Conservation (phyloP, 2,797 vertebrate genomes). For the Clarias platycephalus region DNA sequence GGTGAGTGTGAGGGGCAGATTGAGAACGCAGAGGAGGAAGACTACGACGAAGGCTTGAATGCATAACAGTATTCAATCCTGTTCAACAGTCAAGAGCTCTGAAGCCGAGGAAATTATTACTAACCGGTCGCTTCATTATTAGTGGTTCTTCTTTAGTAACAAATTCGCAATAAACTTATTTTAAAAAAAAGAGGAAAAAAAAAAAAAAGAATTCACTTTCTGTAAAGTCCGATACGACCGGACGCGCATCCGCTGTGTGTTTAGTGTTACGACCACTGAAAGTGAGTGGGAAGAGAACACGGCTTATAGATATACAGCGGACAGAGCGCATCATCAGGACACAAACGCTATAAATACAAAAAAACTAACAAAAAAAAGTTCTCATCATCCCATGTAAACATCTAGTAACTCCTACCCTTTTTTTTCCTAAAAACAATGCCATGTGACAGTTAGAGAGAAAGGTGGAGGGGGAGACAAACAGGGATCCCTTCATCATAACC, state of each 20-base stretch:
- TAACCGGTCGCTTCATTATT: conserved; percentile 2
- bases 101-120: conserved; percentile 38
- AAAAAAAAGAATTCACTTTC: not conserved
- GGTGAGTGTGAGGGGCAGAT: not conserved
- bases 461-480: conserved; percentile 32
- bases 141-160: conserved; percentile 11
- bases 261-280: not conserved
- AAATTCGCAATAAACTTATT: not conserved
- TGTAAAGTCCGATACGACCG: not conserved
- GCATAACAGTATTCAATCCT: conserved; percentile 27
- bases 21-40: conserved; percentile 39
- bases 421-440: conserved; percentile 42
- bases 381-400: conserved; percentile 52
- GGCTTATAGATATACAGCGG: conserved; percentile 23
- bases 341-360: conserved; percentile 47
- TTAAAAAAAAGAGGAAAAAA: not conserved
- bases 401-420: conserved; percentile 37
- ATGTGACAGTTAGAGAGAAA: conserved; percentile 38
- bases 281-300: conserved; percentile 20
- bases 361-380: conserved; percentile 13
- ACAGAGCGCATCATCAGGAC: conserved; percentile 26
- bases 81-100: conserved; percentile 29
- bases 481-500: conserved; percentile 57
- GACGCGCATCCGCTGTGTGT: not conserved
- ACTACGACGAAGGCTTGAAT: conserved; percentile 41